These are phyloP conservation scores for Spea multiplicata DNA, from an alignment of 2,113 vertebrate genomes.

Conservation along the genomic window DNA sequence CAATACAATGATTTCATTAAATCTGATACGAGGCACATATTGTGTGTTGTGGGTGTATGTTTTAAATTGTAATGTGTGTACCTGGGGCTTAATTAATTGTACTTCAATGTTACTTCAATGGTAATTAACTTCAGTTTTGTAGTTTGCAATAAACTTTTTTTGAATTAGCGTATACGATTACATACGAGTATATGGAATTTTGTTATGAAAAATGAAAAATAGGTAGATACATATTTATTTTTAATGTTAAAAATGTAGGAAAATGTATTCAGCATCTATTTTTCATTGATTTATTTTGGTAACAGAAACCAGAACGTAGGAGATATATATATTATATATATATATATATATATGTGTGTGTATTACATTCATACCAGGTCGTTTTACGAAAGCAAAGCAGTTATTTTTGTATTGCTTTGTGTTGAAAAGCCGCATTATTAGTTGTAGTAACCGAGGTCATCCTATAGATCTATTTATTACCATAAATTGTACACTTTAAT, in stretches of 20 bases:
- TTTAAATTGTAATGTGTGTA: background rate
- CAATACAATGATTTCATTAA: background rate
- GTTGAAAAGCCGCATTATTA: background rate
- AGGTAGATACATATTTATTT: too few relatives aligned
- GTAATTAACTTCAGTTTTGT: background rate
- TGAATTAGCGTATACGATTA: too few relatives aligned
- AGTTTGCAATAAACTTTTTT: background rate
- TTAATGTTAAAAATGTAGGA: too few relatives aligned
- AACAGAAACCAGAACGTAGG: too few relatives aligned
- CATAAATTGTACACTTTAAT: constrained; percentile 26
- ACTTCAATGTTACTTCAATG: background rate
- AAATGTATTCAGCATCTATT: too few relatives aligned
- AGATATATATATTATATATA: background rate
- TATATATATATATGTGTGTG: background rate
- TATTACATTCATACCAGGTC: background rate
- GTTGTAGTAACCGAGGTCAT: constrained; percentile 15
- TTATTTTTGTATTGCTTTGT: background rate
- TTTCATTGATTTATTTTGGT: too few relatives aligned
- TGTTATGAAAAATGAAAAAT: too few relatives aligned
- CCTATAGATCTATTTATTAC: constrained; percentile 15
- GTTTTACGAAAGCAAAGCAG: background rate
- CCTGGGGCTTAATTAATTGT: constrained; percentile 1
- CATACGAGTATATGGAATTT: too few relatives aligned
- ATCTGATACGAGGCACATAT: background rate
- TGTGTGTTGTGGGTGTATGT: background rate